Percentiles rank a stretch among this genome's conserved stretches.
phyloP scores from a whole-genome alignment of 2,113 vertebrate genomes.

The Hippocampus mohnikei region DNA sequence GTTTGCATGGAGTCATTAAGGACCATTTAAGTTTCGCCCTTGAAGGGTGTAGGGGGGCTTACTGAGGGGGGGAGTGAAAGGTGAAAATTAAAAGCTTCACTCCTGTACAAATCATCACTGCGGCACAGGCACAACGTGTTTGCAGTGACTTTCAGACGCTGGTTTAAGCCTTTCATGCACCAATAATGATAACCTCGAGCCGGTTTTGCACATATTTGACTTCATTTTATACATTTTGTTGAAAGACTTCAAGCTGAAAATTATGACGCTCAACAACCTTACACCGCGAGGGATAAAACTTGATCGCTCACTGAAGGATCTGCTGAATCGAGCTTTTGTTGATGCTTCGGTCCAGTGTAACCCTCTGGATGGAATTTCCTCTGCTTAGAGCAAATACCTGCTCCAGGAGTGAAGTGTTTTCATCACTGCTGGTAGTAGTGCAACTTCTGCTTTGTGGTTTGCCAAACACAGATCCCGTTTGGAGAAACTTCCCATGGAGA shows the following conservation, averaged over 20 bases:
- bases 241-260: not conserved
- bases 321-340: not conserved
- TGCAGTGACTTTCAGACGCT: conserved; percentile 33
- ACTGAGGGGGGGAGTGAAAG: conserved; percentile 43
- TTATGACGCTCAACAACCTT: not conserved
- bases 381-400: too few species aligned
- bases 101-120: conserved; percentile 61
- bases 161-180: too few species aligned
- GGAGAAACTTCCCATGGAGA: too few species aligned
- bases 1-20: conserved; percentile 72
- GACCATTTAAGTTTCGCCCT: conserved; percentile 56
- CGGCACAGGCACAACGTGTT: conserved; percentile 39
- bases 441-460: too few species aligned
- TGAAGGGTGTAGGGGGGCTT: conserved; percentile 44
- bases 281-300: not conserved
- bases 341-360: too few species aligned
- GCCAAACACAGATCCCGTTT: too few species aligned
- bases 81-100: conserved; percentile 63
- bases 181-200: too few species aligned
- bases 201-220: too few species aligned
- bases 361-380: too few species aligned
- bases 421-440: too few species aligned
- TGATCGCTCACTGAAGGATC: not conserved
- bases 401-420: too few species aligned
- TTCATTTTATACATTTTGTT: not conserved